Evolutionary conservation across 1,140 invertebrate genomes (phyloP).

Genomic region (Drosophila bifasciata): DNA sequence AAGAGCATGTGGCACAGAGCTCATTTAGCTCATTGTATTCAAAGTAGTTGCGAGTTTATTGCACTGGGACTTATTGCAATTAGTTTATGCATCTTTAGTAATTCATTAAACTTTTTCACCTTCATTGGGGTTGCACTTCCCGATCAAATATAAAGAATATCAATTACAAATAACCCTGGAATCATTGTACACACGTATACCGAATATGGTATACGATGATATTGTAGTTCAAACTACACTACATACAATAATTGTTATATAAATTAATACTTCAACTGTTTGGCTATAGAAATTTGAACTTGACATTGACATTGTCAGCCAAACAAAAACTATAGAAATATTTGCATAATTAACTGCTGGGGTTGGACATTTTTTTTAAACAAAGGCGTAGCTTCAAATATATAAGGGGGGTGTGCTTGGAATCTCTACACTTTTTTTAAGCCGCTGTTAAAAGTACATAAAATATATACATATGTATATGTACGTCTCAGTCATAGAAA

Average conservation of each 20-base stretch:
- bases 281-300: conserved; percentile 56
- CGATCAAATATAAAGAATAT: conserved; percentile 28
- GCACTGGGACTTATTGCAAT: conserved; percentile 32
- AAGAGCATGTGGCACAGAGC: not conserved
- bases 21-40: conserved; percentile 24
- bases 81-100: conserved; percentile 18
- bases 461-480: too few relatives aligned
- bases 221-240: conserved; percentile 2
- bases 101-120: conserved; percentile 25
- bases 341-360: conserved; percentile 43
- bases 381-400: not conserved
- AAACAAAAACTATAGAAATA: conserved; percentile 34
- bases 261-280: conserved; percentile 54
- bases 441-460: too few relatives aligned
- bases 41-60: conserved; percentile 21
- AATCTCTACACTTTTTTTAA: not conserved
- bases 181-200: too few relatives aligned
- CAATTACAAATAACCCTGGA: conserved; percentile 39
- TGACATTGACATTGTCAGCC: conserved; percentile 59
- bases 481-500: conserved; percentile 1
- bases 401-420: not conserved
- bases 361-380: not conserved
- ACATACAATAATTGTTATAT: conserved; percentile 30
- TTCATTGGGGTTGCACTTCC: conserved; percentile 25
- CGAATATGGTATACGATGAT: conserved; percentile 20